A percentile compares a stretch with the other conserved stretches of the same genome.
These are phyloP conservation scores for Lanistes nyassanus DNA, from an alignment of 1,140 invertebrate genomes.

Conservation along the genomic window DNA sequence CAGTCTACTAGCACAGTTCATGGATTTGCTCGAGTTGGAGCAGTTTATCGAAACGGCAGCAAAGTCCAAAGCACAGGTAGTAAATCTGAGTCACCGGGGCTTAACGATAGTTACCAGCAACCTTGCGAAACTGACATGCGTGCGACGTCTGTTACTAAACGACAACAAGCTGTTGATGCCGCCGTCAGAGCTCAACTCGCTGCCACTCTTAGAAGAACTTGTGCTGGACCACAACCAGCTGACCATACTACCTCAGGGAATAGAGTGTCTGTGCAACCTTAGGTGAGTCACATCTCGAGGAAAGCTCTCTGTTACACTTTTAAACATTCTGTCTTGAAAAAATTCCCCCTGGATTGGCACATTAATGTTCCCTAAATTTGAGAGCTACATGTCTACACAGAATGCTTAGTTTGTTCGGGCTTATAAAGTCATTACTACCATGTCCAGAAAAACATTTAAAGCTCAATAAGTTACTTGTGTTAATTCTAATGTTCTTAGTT, in stretches of 20 bases:
- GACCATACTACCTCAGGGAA: constrained; percentile 56
- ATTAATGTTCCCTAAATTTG: too few relatives aligned
- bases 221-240: constrained; percentile 61
- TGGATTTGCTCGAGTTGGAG: constrained; percentile 51
- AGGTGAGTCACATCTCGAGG: too few relatives aligned
- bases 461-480: too few relatives aligned
- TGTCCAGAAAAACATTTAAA: too few relatives aligned
- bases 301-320: too few relatives aligned
- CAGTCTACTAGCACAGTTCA: neutral
- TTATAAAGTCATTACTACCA: too few relatives aligned
- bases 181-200: constrained; percentile 51
- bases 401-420: too few relatives aligned
- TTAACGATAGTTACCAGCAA: constrained; percentile 49
- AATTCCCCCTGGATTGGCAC: too few relatives aligned
- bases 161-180: constrained; percentile 61
- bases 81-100: constrained; percentile 56
- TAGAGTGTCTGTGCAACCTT: constrained; percentile 50
- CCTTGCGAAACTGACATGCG: constrained; percentile 39
- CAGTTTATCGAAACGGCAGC: constrained; percentile 46
- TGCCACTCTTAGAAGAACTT: constrained; percentile 53
- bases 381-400: too few relatives aligned
- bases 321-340: too few relatives aligned
- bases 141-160: constrained; percentile 50
- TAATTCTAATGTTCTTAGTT: too few relatives aligned
- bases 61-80: constrained; percentile 26